Evolutionary conservation across 2,888 invertebrate species (phyloP), one percentile per base, ranked within the genome.

Genomic region (Hirtodrosophila histrioides): DNA sequence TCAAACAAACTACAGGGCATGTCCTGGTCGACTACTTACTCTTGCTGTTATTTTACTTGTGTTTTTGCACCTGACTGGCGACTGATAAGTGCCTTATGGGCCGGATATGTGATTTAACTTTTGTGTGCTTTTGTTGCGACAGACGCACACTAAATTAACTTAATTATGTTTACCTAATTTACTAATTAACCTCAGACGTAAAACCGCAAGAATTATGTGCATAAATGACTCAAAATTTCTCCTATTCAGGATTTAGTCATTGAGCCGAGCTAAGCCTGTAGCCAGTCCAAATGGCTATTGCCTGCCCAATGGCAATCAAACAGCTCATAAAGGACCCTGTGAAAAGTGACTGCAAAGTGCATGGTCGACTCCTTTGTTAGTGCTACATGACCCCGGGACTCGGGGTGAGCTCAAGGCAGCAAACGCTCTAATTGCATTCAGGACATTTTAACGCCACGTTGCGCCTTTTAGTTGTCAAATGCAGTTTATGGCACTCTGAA

Each of bases 131-230:
- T 62, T 57, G 41, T 63, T 68, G 56, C 66, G 69, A 48, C 68
- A 70, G 51, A 65, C 56, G 60, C 56, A 62, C 72, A 60, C 67
- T 71, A 76, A 74, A 78, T 86, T 83, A 84, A 71, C 62, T 78
- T 83, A 78, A 84, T 84, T 84, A 78, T 84, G 81, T 86, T 84
- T 84, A 78, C 81, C 81, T 86, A 84, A 86, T 86, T 84, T 81
- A 73, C 78, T 84, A 78, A 84, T 84, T 86, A 84, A 75, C 74
- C 80, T 74, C 67, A 71, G 70, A 62, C 61, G 49, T 35, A 63
- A 73, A 64, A 69, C 78, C 81, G 39, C 82, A 75, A 64, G 67
- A 69, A 81, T 70, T 80, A 65, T 84, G 54, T 68, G 60, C 17
- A 43, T 55, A 64, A 69, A 60, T 67, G 56, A 43, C 50, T 36